phyloP scores from a whole-genome alignment of 2,797 vertebrate species.

The Chelonia mydas region DNA sequence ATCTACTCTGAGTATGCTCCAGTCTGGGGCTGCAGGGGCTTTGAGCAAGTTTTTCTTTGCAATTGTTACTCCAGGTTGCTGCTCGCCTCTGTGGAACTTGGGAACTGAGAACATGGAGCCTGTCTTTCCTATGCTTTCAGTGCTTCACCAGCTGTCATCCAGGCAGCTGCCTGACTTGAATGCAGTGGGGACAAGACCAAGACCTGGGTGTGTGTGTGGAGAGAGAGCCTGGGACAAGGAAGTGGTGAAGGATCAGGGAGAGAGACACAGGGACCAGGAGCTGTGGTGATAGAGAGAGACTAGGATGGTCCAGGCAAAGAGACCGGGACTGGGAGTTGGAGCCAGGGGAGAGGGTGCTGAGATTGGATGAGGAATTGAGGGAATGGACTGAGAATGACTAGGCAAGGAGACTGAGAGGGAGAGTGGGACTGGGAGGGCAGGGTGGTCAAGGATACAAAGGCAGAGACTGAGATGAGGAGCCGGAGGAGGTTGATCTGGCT shows the following conservation, averaged over 20 bases:
- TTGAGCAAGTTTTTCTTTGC: background rate
- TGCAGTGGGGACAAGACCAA: background rate
- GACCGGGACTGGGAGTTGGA: background rate
- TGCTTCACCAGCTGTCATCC: background rate
- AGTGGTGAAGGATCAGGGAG: background rate
- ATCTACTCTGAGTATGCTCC: background rate
- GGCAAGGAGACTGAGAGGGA: background rate
- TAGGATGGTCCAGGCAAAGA: background rate
- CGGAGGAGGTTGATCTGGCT: background rate
- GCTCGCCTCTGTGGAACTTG: background rate
- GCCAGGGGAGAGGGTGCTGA: background rate
- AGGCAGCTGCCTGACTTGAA: background rate
- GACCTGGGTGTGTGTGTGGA: too few relatives aligned
- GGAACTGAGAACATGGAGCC: background rate
- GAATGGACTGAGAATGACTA: background rate
- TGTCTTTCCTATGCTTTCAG: background rate
- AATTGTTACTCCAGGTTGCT: background rate
- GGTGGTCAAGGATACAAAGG: too few relatives aligned
- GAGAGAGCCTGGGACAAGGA: fast-evolving
- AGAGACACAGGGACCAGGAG: background rate
- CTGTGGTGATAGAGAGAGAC: too few relatives aligned
- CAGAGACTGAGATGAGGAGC: background rate
- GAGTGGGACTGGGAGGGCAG: background rate
- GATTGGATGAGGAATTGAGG: background rate
- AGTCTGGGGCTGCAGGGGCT: background rate